Evolutionary conservation across 2,888 invertebrate genomes (phyloP).

Genomic region (Lycocerus yunnanus): DNA sequence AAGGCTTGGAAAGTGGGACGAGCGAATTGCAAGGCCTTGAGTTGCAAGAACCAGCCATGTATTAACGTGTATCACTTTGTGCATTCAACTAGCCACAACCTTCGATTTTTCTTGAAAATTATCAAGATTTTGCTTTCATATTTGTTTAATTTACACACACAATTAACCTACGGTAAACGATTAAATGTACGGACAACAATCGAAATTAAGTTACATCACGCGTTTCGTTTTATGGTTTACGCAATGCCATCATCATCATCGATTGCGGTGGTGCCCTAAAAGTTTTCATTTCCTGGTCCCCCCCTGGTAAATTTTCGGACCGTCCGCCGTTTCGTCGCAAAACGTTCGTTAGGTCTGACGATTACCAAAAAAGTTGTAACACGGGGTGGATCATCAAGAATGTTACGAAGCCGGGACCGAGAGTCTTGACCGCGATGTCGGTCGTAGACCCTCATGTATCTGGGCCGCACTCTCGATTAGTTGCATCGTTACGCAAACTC

Average conservation of each 20-base stretch:
- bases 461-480: slow-evolving; percentile 48
- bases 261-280: not conserved
- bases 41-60: slow-evolving; percentile 35
- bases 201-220: not conserved
- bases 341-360: not conserved
- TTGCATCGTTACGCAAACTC: slow-evolving; percentile 38
- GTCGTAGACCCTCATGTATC: slow-evolving; percentile 46
- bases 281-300: not conserved
- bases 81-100: slow-evolving; percentile 24
- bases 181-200: not conserved
- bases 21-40: slow-evolving; percentile 37
- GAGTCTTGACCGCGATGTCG: slow-evolving; percentile 55
- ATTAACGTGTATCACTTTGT: slow-evolving; percentile 26
- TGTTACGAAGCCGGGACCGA: slow-evolving; percentile 26
- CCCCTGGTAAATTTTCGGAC: not conserved
- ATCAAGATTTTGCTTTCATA: slow-evolving; percentile 8
- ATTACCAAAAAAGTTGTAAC: slow-evolving; percentile 14
- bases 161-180: not conserved
- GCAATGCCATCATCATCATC: not conserved
- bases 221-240: not conserved
- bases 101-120: slow-evolving; percentile 21
- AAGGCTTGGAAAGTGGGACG: slow-evolving; percentile 41
- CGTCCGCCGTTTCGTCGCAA: no score
- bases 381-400: slow-evolving; percentile 27
- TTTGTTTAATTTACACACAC: not conserved